Evolutionary conservation across 2,113 vertebrate species (phyloP).

Genomic region (Daubentonia madagascariensis): DNA sequence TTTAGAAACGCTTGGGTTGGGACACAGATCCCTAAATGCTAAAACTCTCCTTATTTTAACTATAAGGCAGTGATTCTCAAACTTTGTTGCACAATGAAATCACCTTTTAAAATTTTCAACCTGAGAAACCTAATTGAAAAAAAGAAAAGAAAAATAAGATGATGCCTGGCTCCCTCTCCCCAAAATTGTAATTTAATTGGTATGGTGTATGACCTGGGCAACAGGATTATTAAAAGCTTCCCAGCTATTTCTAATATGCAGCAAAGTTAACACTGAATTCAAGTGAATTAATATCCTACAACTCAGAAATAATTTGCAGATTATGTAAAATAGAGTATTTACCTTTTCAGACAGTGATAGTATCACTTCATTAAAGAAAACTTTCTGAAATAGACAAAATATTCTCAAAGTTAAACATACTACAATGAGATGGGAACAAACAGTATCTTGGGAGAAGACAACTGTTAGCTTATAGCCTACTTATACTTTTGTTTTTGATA

Average conservation of each 20-base stretch:
- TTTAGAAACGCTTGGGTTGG: not conserved
- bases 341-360: not conserved
- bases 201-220: not conserved
- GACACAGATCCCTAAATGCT: not conserved
- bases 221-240: not conserved
- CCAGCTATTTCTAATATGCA: not conserved
- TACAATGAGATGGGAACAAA: not conserved
- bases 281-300: not conserved
- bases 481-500: not conserved
- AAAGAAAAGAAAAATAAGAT: not conserved
- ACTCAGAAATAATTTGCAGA: not conserved
- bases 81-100: not conserved
- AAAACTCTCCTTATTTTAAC: not conserved
- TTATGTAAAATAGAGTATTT: not conserved
- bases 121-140: too few species aligned
- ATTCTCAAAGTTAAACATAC: not conserved
- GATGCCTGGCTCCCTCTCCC: not conserved
- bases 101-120: too few species aligned
- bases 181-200: not conserved
- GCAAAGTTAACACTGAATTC: not conserved
- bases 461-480: not conserved
- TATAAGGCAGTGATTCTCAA: not conserved
- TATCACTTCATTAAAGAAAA: not conserved
- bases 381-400: not conserved
- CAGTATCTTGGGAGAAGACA: not conserved